Evolutionary conservation across 1,140 invertebrate genomes (phyloP), one percentile per base, ranked within the genome.

Genomic region (Charaxes varanes): DNA sequence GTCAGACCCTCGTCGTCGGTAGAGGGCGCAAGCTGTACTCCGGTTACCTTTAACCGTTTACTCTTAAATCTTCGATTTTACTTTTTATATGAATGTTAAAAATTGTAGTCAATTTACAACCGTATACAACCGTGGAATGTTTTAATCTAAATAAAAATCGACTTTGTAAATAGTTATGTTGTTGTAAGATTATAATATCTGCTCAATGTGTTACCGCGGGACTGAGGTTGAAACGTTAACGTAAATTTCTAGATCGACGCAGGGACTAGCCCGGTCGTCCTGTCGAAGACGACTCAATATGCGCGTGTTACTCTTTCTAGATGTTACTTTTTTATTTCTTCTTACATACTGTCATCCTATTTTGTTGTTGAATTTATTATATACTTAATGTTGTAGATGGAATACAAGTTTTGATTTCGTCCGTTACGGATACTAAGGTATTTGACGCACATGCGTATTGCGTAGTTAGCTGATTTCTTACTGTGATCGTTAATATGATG

Each of bases 121-220:
- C 27, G 37, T 41, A 31, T 41, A 41, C 35, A 45, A 37, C 32
- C 42, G 32, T 38, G 34, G 42, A 21, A 37, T 18, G 16, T 45
- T 74, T 68, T 69, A n/a, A 71, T 65, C 68, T 77, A 65, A 64
- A 66, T 59, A 52, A 72, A n/a, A 74, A 59, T 49, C 43, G 67
- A 74, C 66, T 74, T 68, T 77, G 76, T 80, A 82, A 72, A 78
- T 82, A 82, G 62, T 64, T 77, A 66, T 80, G 77, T 61, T 66
- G 69, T 74, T 80, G 57, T 81, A 77, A 80, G 69, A 63, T 66
- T 72, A 63, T 64, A 63, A 74, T 49, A 68, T 77, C 76, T 82
- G 79, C 79, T 83, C 79, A 83, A 81, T n/a, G n/a, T n/a, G 65
- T 78, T 68, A 67, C 53, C 51, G 61, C 71, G 65, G 64, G n/a